These are phyloP conservation scores for Meloidogyne exigua DNA, from an alignment of 1,140 invertebrate species.

Conservation along the genomic window DNA sequence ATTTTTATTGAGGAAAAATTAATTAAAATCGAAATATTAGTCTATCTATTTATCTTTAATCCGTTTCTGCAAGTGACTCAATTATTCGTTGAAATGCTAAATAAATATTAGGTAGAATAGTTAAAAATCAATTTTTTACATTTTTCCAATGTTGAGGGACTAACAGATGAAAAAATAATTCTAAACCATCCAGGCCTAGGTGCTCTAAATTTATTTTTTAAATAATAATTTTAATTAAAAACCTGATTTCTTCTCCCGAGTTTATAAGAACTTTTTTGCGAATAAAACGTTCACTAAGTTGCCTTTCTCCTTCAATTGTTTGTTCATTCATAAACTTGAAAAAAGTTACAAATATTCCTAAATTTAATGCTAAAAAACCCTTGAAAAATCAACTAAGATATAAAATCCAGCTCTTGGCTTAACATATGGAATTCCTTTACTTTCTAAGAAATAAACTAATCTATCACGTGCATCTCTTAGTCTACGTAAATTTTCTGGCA, in stretches of 20 bases:
- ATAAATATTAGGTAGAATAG: neutral
- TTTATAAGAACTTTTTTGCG: conserved; percentile 41
- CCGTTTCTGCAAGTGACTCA: neutral
- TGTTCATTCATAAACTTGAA: conserved; percentile 40
- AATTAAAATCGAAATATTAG: no score
- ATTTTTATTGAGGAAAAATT: no score
- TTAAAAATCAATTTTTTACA: conserved; percentile 10
- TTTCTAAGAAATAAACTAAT: conserved; percentile 28
- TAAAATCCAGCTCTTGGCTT: conserved; percentile 47
- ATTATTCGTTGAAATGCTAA: conserved; percentile 5
- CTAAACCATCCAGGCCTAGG: conserved; percentile 44
- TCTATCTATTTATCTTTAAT: neutral
- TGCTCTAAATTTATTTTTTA: conserved; percentile 12
- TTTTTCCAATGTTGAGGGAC: conserved; percentile 30
- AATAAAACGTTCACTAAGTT: conserved; percentile 32
- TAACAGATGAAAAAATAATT: conserved; percentile 43
- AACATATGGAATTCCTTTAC: conserved; percentile 30
- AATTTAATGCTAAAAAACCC: conserved; percentile 15
- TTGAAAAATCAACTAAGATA: conserved; percentile 42
- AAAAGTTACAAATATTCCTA: neutral
- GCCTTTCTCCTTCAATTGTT: conserved; percentile 43
- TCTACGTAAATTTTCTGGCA: conserved; percentile 49
- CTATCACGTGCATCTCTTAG: conserved; percentile 34
- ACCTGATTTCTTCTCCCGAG: conserved; percentile 31
- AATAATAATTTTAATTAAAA: neutral